Evolutionary conservation across 2,113 vertebrate species (phyloP), one percentile per base, ranked within the genome.

Genomic region (Neoarius graeffei): DNA sequence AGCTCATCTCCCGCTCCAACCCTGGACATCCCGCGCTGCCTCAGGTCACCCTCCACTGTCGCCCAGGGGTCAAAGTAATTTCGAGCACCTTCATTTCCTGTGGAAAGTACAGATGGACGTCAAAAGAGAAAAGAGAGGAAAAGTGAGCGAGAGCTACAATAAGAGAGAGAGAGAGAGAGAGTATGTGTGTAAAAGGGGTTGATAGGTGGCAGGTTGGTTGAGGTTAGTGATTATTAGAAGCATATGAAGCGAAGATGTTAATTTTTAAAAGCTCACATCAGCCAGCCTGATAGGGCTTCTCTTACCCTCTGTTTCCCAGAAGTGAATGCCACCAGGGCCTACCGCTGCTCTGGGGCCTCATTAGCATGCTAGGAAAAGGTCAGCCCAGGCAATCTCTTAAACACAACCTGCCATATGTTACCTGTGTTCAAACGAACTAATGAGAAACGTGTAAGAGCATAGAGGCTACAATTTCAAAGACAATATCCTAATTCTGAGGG

Each of bases 211-310:
- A 90, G 92, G 93, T 94, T 93, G 64, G 88, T 84, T 86, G 91
- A 96, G 97, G 97, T 98, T 97, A 98, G 95, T 94, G 96, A 97
- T 98, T 99, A 98, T 98, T 98, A 97, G 97, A 98, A 98, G 97
- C 97, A 98, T 96, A 96, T 98, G 97, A 98, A 97, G 96, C 94
- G 94, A 98, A 88, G 98, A 98, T 98, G 97, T 98, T 98, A 98
- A 99, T 98, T 99, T 88, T 96, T 97, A 96, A 97, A 99, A 98
- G 86, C 95, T 94, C 93, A 97, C 95, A 97, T 97, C 95, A 94
- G 91, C 94, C 95, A 95, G 95, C 94, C 95, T 96, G 96, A 97
- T 96, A 97, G 97, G 95, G 95, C 95, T 95, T 60, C 83, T 4
- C 42, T 81, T 67, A 23, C 59, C 64, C 94, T 94, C 95, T 93